Conservation (phyloP, 2,113 vertebrate genomes). For the Engystomops pustulosus region DNA sequence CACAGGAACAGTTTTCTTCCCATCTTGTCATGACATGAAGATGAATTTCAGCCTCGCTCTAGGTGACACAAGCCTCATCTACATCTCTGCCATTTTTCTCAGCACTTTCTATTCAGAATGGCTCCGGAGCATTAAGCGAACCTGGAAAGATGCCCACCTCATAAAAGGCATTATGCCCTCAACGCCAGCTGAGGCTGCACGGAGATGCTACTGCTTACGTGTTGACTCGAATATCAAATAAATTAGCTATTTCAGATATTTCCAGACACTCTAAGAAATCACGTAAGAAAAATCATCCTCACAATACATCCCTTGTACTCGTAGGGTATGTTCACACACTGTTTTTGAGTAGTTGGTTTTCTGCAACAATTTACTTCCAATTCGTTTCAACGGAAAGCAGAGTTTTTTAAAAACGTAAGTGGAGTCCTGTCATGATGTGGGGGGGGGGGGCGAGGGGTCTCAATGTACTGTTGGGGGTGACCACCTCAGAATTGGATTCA, state of each 20-base stretch:
- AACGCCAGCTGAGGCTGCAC: constrained; percentile 20
- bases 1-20: neutral
- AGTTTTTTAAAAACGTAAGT: too few relatives aligned
- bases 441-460: too few relatives aligned
- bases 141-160: constrained; percentile 34
- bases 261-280: neutral
- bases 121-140: constrained; percentile 6
- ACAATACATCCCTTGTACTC: neutral
- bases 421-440: too few relatives aligned
- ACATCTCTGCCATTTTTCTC: constrained; percentile 6
- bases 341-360: too few relatives aligned
- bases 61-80: constrained; percentile 16
- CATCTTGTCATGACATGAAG: neutral
- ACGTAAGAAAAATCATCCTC: too few relatives aligned
- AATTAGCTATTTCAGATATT: constrained; percentile 12
- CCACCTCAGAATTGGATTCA: too few relatives aligned
- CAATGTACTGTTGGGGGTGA: too few relatives aligned
- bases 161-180: constrained; percentile 41
- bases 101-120: constrained; percentile 15
- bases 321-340: too few relatives aligned
- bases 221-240: neutral
- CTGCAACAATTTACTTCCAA: too few relatives aligned
- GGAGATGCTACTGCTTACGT: neutral
- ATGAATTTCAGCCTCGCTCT: constrained; percentile 3
- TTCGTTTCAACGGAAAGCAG: too few relatives aligned